Conservation (phyloP, 2,113 vertebrate genomes). For the Smithornis capensis region DNA sequence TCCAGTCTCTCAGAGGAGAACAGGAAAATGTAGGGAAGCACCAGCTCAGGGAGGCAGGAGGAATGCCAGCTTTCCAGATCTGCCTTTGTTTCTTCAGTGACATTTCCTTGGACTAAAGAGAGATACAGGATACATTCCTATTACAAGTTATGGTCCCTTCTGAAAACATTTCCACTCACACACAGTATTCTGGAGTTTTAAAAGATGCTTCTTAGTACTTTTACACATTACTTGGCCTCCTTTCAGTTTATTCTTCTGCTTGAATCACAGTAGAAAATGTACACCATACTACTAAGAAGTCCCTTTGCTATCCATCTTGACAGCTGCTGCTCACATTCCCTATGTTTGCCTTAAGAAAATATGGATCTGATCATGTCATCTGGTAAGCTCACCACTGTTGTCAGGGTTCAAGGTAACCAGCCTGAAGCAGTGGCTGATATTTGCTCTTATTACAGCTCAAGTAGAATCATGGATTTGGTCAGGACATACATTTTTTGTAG, state of each 20-base stretch:
- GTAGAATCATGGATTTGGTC: neutral
- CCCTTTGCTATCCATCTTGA: conserved; percentile 10
- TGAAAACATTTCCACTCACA: neutral
- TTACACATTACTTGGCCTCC: neutral
- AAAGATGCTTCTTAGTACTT: neutral
- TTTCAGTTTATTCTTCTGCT: neutral
- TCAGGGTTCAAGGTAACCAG: neutral
- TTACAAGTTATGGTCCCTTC: neutral
- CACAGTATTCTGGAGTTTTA: neutral
- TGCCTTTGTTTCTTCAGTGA: neutral
- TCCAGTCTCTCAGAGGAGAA: neutral
- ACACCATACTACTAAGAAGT: neutral
- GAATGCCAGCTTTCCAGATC: neutral
- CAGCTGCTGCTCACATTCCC: conserved; percentile 28
- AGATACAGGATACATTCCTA: neutral
- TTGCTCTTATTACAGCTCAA: neutral
- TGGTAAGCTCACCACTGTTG: neutral
- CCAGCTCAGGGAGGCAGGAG: neutral
- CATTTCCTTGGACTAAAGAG: neutral
- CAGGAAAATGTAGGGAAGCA: neutral
- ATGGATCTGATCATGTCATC: neutral
- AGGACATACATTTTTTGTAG: neutral
- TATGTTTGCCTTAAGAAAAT: conserved; percentile 36
- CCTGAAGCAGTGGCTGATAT: neutral
- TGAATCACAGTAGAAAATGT: conserved; percentile 3